Evolutionary conservation across 2,888 invertebrate genomes (phyloP), one percentile per base, ranked within the genome.

Genomic region (Cosmia trapezina): DNA sequence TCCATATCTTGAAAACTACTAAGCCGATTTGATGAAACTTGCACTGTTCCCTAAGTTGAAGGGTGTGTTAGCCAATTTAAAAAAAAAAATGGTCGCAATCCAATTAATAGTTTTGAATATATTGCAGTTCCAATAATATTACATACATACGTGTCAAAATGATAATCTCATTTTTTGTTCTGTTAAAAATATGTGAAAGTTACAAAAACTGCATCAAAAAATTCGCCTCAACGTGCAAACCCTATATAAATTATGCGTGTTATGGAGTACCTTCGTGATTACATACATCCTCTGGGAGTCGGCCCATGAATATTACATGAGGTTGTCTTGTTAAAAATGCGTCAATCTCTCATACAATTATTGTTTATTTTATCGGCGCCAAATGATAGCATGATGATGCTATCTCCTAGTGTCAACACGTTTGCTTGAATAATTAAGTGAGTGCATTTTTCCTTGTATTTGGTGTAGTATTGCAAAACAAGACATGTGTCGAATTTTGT

Each of bases 301-400:
- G 68, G 76, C 83, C 84, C 90, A 94, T 95, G 95, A 89, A 95
- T 94, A 93, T 92, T 93, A 79, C 93, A 95, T 94, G 92, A 93
- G 89, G 73, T 65, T 79, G 89, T 89, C 95, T 95, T 94, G 95
- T 95, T 95, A 95, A 95, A 94, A 93, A 93, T 91, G 91, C 95
- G 92, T 93, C 94, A 92, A 93, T 93, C 94, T 91, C 90, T 63
- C 77, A 76, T 78, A 74, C 88, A 84, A 87, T 90, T 84, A 88
- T 88, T 94, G 93, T 94, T 93, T 92, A 92, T 94, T 91, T 92
- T 93, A 93, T 93, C 91, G 91, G 76, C 89, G 78, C 80, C 89
- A 88, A 91, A 92, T 89, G 91, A 89, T 83, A 86, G 76, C 70
- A 67, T 54, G 74, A 60, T 71, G 75, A 72, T 80, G 12, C 53